These are phyloP conservation scores for Pterostichus madidus DNA, from an alignment of 2,888 invertebrate genomes.

Conservation along the genomic window DNA sequence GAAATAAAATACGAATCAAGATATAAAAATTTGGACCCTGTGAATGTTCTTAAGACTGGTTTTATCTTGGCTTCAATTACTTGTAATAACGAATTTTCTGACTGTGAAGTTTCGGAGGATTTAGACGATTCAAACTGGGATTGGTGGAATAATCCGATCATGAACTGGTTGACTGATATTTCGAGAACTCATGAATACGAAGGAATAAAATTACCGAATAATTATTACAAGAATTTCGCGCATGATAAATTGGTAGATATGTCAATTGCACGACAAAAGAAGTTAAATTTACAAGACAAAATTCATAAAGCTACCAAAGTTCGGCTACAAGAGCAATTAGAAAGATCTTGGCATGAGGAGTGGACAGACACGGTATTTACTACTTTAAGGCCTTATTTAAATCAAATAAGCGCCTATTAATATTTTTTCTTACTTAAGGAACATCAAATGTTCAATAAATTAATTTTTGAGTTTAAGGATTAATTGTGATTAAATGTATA, in stretches of 20 bases:
- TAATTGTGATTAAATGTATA: slow-evolving; percentile 19
- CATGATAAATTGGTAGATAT: slow-evolving; percentile 71
- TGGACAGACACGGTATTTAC: slow-evolving; percentile 74
- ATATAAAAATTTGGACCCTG: slow-evolving; percentile 71
- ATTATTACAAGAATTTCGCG: slow-evolving; percentile 67
- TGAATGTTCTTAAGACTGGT: slow-evolving; percentile 74
- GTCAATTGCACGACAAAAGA: slow-evolving; percentile 71
- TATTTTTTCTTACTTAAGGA: slow-evolving; percentile 18
- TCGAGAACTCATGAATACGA: slow-evolving; percentile 71
- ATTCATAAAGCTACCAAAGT: slow-evolving; percentile 75
- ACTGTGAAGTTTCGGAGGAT: slow-evolving; percentile 33
- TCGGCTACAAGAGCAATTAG: slow-evolving; percentile 76
- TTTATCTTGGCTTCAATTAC: slow-evolving; percentile 74
- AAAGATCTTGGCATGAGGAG: slow-evolving; percentile 76
- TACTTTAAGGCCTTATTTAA: slow-evolving; percentile 53
- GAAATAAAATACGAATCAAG: slow-evolving; percentile 54
- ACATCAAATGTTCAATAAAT: not conserved
- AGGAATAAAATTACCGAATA: slow-evolving; percentile 68
- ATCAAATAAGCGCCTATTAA: slow-evolving; percentile 63
- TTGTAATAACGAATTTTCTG: slow-evolving; percentile 59
- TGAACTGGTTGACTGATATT: slow-evolving; percentile 75
- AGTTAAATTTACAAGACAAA: slow-evolving; percentile 74
- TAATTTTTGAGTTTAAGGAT: slow-evolving; percentile 11
- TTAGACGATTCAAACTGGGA: slow-evolving; percentile 72
- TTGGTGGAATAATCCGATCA: slow-evolving; percentile 76